phyloP scores from a whole-genome alignment of 2,888 invertebrate genomes.

The Unio pictorum region DNA sequence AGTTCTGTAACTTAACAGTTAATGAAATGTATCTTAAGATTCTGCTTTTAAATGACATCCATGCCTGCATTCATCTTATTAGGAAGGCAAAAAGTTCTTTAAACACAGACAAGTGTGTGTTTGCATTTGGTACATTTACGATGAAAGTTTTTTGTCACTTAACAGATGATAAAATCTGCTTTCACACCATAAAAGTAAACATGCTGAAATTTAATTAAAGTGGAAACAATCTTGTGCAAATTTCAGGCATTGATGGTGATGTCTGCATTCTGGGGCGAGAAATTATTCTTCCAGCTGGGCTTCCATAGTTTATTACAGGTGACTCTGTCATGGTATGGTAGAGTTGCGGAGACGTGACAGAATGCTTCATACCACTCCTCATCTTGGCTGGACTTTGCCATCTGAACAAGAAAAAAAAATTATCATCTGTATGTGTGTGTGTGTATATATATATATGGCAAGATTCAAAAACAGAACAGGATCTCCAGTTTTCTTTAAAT shows the following conservation, averaged over 20 bases:
- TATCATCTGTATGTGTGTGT: neutral
- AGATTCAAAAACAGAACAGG: neutral
- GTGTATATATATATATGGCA: neutral
- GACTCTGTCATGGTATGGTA: constrained; percentile 25
- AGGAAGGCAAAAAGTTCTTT: too few species aligned
- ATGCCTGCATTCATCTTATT: too few species aligned
- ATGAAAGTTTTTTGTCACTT: too few species aligned
- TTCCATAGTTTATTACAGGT: constrained; percentile 34
- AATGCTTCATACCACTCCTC: constrained; percentile 24
- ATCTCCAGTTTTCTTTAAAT: too few species aligned
- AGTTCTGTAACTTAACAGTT: too few species aligned
- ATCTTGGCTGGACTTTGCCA: constrained; percentile 58
- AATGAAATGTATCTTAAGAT: too few species aligned
- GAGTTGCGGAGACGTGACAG: constrained; percentile 26
- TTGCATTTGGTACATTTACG: too few species aligned
- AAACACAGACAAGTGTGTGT: too few species aligned
- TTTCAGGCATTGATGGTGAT: constrained; percentile 24
- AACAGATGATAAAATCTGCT: too few species aligned
- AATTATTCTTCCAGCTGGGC: constrained; percentile 24
- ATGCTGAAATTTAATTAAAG: constrained; percentile 1
- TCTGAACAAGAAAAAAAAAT: constrained; percentile 24
- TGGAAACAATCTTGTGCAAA: constrained; percentile 19
- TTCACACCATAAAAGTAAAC: neutral
- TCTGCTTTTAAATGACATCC: too few species aligned
- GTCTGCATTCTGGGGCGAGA: constrained; percentile 12